Base-by-base conservation (phyloP, 2,113 vertebrate species). In the Dunckerocampus dactyliophorus region DNA sequence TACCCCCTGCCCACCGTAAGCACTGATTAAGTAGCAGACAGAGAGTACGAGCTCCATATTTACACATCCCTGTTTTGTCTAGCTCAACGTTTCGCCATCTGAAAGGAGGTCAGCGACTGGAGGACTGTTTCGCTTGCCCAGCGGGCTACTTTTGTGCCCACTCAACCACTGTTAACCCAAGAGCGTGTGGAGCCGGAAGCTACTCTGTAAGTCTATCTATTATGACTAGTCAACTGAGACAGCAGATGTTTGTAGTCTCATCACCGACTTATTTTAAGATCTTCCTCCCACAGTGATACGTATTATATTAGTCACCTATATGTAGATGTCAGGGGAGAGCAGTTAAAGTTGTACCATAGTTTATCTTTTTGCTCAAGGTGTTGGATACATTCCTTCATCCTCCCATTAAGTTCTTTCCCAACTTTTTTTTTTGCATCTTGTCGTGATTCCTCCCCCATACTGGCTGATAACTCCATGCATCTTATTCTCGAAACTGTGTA, bases 131-230 rank as follows among this genome's bases (percentile, higher is more conserved):
- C 16, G 74, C 74, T 12, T 95, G 95, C 69, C 91, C 93, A 10
- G 90, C 88, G 28, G 94, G 94, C 1, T 92, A 94, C 73, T 90
- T 84, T 58, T 97, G 95, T 76, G 91, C 93, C 37, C 77, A 85
- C 54, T 88, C 89, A 69, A 93, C 93, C 61, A 95, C 91, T 1
- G 69, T 79, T 67, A 82, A 76, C 65, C 93, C 94, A 34, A 81
- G 13, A 65, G 69, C 87, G 0, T 96, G 95, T 47, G 88, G 90
- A 37, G 62, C 85, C 71, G 94, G 94, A 72, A 95, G 87, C 75
- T 97, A 92, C 85, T 97, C 93, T n/a, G 95, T 97, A 87, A 91
- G 93, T 21, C 63, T 31, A 62, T 63, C 59, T 77, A 50, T 47
- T 76, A 51, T 74, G 64, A 68, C 69, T 72, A 69, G 59, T 64